These are phyloP conservation scores for Tinea pellionella DNA, from an alignment of 2,888 invertebrate genomes.

Conservation along the genomic window DNA sequence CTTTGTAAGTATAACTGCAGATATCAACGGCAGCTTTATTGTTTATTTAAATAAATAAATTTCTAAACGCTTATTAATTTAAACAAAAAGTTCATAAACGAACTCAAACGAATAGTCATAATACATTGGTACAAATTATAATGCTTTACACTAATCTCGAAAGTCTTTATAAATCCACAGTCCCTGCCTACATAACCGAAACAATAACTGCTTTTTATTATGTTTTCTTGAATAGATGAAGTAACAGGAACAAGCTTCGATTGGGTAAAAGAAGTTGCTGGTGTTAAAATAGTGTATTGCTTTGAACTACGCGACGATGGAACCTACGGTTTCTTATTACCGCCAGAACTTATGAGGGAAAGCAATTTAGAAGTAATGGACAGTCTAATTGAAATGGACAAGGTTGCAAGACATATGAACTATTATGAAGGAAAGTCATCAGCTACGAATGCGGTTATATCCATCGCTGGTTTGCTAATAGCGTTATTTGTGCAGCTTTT, in stretches of 20 bases:
- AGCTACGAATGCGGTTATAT: background rate
- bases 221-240: constrained; percentile 21
- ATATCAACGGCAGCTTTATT: too few relatives aligned
- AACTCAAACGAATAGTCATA: too few relatives aligned
- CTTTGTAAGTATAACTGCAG: constrained; percentile 22
- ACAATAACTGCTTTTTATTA: too few relatives aligned
- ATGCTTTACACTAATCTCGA: too few relatives aligned
- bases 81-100: too few relatives aligned
- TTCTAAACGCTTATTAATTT: too few relatives aligned
- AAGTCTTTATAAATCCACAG: too few relatives aligned
- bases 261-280: constrained; percentile 39
- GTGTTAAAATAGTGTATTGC: constrained; percentile 41
- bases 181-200: too few relatives aligned
- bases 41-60: too few relatives aligned
- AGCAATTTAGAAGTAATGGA: constrained; percentile 63
- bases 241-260: constrained; percentile 38
- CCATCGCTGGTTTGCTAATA: background rate
- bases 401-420: constrained; percentile 29
- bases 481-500: background rate
- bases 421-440: constrained; percentile 20
- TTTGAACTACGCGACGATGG: constrained; percentile 71
- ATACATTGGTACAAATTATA: too few relatives aligned
- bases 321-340: constrained; percentile 70
- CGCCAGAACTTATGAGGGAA: constrained; percentile 67
- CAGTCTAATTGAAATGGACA: constrained; percentile 14